Conservation (phyloP, 2,113 vertebrate species). For the Orthonyx spaldingii region DNA sequence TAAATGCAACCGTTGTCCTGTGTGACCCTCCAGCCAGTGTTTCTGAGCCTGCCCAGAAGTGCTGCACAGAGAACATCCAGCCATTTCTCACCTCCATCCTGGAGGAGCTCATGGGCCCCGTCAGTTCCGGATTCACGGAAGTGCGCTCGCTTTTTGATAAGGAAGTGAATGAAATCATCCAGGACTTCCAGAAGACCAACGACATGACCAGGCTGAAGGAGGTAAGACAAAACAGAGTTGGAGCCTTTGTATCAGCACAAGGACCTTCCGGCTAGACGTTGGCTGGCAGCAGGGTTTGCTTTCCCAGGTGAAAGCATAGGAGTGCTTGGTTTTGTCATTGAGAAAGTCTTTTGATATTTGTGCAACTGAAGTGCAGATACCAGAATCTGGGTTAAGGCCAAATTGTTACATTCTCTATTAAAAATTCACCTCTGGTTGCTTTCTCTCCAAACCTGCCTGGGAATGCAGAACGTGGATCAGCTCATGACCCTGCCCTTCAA, state of each 20-base stretch:
- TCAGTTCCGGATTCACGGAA: conserved; percentile 86
- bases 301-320: not conserved
- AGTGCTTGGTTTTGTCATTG: not conserved
- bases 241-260: not conserved
- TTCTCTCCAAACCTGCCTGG: not conserved
- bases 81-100: conserved; percentile 82
- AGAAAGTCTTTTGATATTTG: not conserved
- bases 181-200: conserved; percentile 66
- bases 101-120: conserved; percentile 90
- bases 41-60: conserved; percentile 74
- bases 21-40: conserved; percentile 71
- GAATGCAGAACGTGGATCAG: conserved; percentile 68
- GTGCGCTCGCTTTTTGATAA: conserved; percentile 78
- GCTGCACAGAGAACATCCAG: conserved; percentile 78
- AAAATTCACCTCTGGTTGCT: not conserved
- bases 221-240: conserved; percentile 62
- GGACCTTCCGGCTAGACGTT: not conserved
- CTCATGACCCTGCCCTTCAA: conserved; percentile 72
- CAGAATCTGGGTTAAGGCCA: not conserved
- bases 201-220: conserved; percentile 69
- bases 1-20: not conserved
- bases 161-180: conserved; percentile 78
- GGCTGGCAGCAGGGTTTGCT: not conserved
- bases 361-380: not conserved
- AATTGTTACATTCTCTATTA: not conserved